A percentile compares a stretch with the other conserved stretches of the same genome.
Conservation (phyloP, 1,140 invertebrate genomes). For the Neodiprion pinetum region DNA sequence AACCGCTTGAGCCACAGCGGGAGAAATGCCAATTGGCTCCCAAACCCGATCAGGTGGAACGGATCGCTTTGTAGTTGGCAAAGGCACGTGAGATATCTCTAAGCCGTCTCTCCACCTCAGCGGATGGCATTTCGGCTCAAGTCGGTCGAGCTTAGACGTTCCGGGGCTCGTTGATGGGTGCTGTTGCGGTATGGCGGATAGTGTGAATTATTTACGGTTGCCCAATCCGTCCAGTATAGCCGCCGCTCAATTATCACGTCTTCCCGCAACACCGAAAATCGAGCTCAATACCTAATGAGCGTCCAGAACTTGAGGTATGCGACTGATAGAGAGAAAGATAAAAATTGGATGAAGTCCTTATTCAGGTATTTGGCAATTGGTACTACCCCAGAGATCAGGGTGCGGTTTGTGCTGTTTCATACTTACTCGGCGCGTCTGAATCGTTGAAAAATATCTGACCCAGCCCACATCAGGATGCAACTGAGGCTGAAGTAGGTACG, state of each 20-base stretch:
- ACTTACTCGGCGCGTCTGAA: neutral
- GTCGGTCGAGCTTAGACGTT: neutral
- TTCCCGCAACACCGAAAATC: too few species aligned
- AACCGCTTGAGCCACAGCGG: too few species aligned
- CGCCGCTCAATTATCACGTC: too few species aligned
- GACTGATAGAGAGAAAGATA: neutral
- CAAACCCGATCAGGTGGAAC: too few species aligned
- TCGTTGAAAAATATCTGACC: neutral
- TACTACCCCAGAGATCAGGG: too few species aligned
- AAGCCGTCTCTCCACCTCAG: neutral
- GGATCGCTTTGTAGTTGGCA: neutral
- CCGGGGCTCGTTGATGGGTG: neutral
- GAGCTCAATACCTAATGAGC: neutral
- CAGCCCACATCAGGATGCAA: neutral
- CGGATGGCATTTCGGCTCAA: neutral
- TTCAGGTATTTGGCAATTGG: too few species aligned
- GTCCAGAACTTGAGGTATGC: conserved; percentile 12
- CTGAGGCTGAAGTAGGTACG: too few species aligned
- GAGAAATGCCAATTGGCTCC: too few species aligned
- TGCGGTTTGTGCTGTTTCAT: too few species aligned
- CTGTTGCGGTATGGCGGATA: neutral
- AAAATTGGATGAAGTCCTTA: neutral
- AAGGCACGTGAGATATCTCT: neutral
- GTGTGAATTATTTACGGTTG: neutral
- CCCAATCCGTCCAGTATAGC: too few species aligned